Evolutionary conservation across 2,888 invertebrate species (phyloP), one percentile per base, ranked within the genome.

Genomic region (Scrobipalpa atriplicella): DNA sequence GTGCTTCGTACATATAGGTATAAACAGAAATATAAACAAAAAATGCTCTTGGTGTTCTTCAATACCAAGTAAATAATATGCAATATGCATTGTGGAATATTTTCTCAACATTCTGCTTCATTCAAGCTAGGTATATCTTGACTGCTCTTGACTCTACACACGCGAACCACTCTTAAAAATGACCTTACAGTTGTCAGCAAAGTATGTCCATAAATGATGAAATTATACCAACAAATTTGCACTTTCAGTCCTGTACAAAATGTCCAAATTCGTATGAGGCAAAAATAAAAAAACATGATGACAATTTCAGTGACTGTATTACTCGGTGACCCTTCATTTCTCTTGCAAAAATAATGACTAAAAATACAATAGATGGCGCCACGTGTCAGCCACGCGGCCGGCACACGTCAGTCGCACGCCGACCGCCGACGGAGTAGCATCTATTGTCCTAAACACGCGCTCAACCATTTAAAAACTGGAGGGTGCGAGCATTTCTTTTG

Each of bases 331-430:
- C 36, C 38, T 36, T 19, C 54, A 18, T 54, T 54, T 21, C 36
- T 36, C 56, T 38, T 29, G 58, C 58, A 58, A 78, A 82, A 79
- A 79, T 84, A 87, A 88, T 81, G 80, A 83, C 80, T 73, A 76
- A 61, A 62, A 69, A 72, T 71, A 85, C 84, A 89, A 88, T 83
- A 89, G 88, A 81, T 78, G 84, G 74, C 81, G 84, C 78, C 89
- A 84, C 81, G 79, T 75, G 82, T 29, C 19, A 8, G 75, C 41
- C 87, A 84, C 85, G 83, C 74, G 86, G 43, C 73, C 10, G 79
- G 43, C 89, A 85, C 86, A 81, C 83, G 89, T 75, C 85, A 86
- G 80, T 85, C 82, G 77, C 73, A 70, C 75, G 79, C 71, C 75
- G 73, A 74, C 83, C 79, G 75, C 78, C 78, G 80, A 58, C 71